These are phyloP conservation scores for Drymonia ruficornis DNA, from an alignment of 2,888 invertebrate genomes.

Conservation along the genomic window DNA sequence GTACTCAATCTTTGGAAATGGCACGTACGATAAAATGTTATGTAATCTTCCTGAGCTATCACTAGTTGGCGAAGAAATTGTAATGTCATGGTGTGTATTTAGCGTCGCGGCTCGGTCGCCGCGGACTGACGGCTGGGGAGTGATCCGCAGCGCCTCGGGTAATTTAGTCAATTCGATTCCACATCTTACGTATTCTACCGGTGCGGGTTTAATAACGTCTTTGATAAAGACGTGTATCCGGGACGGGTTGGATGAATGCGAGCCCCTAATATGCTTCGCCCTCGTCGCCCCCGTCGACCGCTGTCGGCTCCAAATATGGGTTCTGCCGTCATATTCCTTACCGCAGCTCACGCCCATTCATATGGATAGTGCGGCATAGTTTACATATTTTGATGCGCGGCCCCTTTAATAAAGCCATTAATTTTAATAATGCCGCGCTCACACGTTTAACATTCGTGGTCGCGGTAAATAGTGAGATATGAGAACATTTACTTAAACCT, in stretches of 20 bases:
- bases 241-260: conserved; percentile 65
- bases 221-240: conserved; percentile 74
- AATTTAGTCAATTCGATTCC: conserved; percentile 65
- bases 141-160: conserved; percentile 33
- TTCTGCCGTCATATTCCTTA: conserved; percentile 64
- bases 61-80: conserved; percentile 19
- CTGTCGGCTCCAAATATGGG: conserved; percentile 69
- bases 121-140: conserved; percentile 25
- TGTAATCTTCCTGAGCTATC: conserved; percentile 26
- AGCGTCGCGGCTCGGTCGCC: conserved; percentile 9
- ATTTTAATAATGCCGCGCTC: conserved; percentile 66
- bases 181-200: conserved; percentile 58
- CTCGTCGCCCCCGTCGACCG: conserved; percentile 66
- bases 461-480: conserved; percentile 39
- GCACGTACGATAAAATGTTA: conserved; percentile 35
- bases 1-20: conserved; percentile 44
- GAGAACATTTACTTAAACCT: background rate
- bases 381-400: conserved; percentile 70
- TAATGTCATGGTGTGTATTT: conserved; percentile 19
- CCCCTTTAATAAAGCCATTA: conserved; percentile 68
- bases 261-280: conserved; percentile 66
- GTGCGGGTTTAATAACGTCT: conserved; percentile 73
- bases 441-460: conserved; percentile 46
- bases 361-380: conserved; percentile 70
- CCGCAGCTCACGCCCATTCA: conserved; percentile 65